Conservation (phyloP, 1,140 invertebrate genomes). For the Magallana ariakensis region DNA sequence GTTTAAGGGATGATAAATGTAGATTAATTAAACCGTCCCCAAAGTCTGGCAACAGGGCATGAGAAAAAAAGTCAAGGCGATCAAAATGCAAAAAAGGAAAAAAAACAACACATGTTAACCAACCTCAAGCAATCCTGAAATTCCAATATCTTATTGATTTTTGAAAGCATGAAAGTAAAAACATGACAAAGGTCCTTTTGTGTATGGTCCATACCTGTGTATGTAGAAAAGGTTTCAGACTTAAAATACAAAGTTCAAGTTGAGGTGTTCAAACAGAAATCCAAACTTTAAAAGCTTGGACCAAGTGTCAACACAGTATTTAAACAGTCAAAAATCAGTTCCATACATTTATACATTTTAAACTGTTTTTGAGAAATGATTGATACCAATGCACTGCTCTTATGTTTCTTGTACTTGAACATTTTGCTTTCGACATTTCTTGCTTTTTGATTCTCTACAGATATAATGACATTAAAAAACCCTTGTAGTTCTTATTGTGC, state of each 20-base stretch:
- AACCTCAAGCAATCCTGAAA: neutral
- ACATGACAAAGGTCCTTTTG: constrained; percentile 18
- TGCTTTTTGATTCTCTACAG: no score
- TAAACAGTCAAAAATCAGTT: neutral
- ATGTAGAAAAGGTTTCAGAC: constrained; percentile 18
- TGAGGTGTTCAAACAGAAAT: neutral
- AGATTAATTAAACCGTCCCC: constrained; percentile 19
- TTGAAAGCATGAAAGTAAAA: constrained; percentile 8
- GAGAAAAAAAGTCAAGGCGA: constrained; percentile 23
- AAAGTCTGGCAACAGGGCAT: neutral
- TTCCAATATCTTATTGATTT: constrained; percentile 26
- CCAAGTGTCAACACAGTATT: neutral
- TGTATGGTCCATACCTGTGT: neutral
- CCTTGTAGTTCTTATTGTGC: no score
- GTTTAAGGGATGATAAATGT: constrained; percentile 30
- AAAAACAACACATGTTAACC: constrained; percentile 3
- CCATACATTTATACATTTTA: no score
- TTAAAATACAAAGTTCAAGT: constrained; percentile 3
- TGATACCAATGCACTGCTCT: no score
- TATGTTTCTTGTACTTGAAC: no score
- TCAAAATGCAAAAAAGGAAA: neutral
- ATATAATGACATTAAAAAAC: no score
- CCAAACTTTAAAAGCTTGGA: neutral
- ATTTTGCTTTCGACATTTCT: no score
- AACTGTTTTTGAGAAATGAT: no score